Conservation (phyloP, 2,797 vertebrate genomes). For the Oreortyx pictus region DNA sequence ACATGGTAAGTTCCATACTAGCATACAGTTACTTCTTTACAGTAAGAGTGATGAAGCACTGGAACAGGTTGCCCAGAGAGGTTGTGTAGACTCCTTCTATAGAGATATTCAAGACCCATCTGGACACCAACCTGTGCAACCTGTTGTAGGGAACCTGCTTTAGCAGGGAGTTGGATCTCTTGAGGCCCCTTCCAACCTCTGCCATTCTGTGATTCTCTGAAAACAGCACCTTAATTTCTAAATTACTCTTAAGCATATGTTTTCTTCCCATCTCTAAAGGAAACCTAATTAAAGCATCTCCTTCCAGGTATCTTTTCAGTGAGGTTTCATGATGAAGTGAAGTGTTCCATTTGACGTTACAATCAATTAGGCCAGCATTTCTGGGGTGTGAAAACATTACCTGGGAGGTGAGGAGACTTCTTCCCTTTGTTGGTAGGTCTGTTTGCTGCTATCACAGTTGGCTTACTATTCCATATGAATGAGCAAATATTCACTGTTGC, state of each 20-base stretch:
- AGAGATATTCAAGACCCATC: too few species aligned
- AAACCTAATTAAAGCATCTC: not conserved
- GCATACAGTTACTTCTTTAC: too few species aligned
- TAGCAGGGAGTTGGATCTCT: too few species aligned
- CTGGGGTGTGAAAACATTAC: not conserved
- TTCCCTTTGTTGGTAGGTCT: not conserved
- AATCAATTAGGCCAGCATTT: not conserved
- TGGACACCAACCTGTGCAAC: too few species aligned
- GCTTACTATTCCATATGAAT: not conserved
- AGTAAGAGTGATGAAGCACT: too few species aligned
- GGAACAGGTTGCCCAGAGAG: too few species aligned
- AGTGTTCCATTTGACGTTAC: too few species aligned
- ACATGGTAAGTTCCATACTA: too few species aligned
- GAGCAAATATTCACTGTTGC: not conserved
- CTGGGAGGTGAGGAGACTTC: not conserved
- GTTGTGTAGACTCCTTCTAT: too few species aligned
- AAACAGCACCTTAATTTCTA: not conserved
- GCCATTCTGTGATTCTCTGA: not conserved
- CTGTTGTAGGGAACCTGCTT: too few species aligned
- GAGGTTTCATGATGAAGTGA: not conserved
- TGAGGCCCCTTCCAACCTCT: too few species aligned
- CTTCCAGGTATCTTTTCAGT: not conserved
- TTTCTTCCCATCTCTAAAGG: not conserved
- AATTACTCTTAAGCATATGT: not conserved
- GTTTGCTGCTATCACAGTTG: not conserved